Evolutionary conservation across 2,888 invertebrate species (phyloP).

Genomic region (Orchesellides sinensis): DNA sequence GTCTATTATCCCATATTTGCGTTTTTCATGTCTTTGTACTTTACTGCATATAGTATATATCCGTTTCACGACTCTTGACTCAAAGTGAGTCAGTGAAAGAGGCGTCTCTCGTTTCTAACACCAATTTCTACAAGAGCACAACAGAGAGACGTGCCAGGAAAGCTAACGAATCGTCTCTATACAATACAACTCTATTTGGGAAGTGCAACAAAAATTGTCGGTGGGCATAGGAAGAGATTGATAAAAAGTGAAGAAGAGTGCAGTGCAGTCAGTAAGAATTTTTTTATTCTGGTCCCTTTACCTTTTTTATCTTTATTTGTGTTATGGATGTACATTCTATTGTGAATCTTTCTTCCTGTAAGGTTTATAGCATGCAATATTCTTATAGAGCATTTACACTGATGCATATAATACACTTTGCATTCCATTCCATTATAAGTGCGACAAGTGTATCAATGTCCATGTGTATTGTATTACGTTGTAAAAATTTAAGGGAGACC

Average conservation of each 20-base stretch:
- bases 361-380: too few relatives aligned
- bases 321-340: too few relatives aligned
- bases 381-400: too few relatives aligned
- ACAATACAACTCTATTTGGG: slow-evolving; percentile 43
- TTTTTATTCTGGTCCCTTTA: slow-evolving; percentile 16
- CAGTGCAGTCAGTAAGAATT: slow-evolving; percentile 12
- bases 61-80: slow-evolving; percentile 5
- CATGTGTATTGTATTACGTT: slow-evolving; percentile 41
- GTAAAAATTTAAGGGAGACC: slow-evolving; percentile 44
- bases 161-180: slow-evolving; percentile 64
- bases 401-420: slow-evolving; percentile 65
- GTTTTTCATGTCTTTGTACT: slow-evolving; percentile 39
- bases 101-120: slow-evolving; percentile 39
- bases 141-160: slow-evolving; percentile 60
- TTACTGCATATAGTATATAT: not conserved
- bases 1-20: slow-evolving; percentile 56
- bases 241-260: slow-evolving; percentile 33
- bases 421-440: slow-evolving; percentile 61
- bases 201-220: slow-evolving; percentile 57
- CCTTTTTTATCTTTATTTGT: slow-evolving; percentile 15
- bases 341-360: too few relatives aligned
- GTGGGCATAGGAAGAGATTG: slow-evolving; percentile 49
- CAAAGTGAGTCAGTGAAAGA: slow-evolving; percentile 39
- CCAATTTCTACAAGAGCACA: slow-evolving; percentile 57
- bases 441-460: slow-evolving; percentile 63